A percentile compares a stretch with the other conserved stretches of the same genome.
These are phyloP conservation scores for Aporophyla lueneburgensis DNA, from an alignment of 2,888 invertebrate genomes.

Conservation along the genomic window DNA sequence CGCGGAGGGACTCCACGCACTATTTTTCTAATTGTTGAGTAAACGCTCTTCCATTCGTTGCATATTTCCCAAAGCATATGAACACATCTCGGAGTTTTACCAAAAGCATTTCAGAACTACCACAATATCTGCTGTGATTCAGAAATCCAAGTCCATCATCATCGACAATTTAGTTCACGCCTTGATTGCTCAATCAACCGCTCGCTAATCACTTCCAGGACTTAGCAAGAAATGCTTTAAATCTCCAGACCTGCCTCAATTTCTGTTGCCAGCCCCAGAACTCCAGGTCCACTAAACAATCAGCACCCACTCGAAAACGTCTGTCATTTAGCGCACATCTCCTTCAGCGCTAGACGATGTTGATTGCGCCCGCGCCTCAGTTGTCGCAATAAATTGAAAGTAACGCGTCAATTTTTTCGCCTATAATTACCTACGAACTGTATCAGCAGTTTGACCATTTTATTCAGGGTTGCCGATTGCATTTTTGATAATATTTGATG, in stretches of 20 bases:
- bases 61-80: neutral
- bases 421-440: constrained; percentile 61
- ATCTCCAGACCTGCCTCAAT: neutral
- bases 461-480: constrained; percentile 46
- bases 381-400: constrained; percentile 66
- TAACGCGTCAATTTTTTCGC: constrained; percentile 61
- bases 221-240: neutral
- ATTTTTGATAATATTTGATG: neutral
- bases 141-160: neutral
- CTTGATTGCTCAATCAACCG: no score
- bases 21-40: neutral
- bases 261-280: neutral
- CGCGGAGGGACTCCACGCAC: no score
- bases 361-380: constrained; percentile 41
- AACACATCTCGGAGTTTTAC: neutral
- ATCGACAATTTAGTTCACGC: constrained; percentile 3
- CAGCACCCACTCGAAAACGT: constrained; percentile 22
- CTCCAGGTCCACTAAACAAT: neutral
- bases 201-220: neutral
- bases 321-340: constrained; percentile 8
- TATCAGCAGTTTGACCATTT: constrained; percentile 53
- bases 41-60: neutral
- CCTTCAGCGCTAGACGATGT: constrained; percentile 5
- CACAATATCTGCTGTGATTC: neutral
- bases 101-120: neutral